Evolutionary conservation across 2,113 vertebrate genomes (phyloP), one percentile per base, ranked within the genome.

Genomic region (Narcine bancroftii): DNA sequence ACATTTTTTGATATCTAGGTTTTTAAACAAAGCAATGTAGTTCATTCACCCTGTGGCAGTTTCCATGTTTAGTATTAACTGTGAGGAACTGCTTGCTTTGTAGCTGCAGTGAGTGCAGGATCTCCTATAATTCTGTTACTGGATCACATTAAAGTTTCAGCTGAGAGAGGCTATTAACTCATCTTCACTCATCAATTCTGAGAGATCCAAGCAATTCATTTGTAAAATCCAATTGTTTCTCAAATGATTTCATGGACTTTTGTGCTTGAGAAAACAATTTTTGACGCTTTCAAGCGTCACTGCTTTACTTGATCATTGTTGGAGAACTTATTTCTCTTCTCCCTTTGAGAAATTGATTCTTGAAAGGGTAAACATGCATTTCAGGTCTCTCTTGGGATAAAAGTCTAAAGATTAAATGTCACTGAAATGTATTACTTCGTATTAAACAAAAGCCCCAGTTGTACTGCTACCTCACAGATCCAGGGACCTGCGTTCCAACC

Each of bases 181-280:
- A 53, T 33, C 29, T n/a, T 83, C 50, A 53, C 33, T 53, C 47
- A 21, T 87, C 53, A 6, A 60, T 39, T n/a, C 81, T 21, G 53
- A 60, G 53, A 87, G 29, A 63, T 87, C 45, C 81, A 87, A 36
- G 53, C 50, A 56, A 60, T 0, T 11, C 50, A 50, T 19, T 85
- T 85, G 50, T 63, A 87, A 87, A 87, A 87, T 87, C n/a, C 53
- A 63, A 87, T 87, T 87, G 81, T 87, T 87, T 87, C 33, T 87
- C 56, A 87, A 87, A 87, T 87, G 53, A 87, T 87, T 87, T 60
- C 33, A 60, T 33, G 53, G 81, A 36, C 60, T n/a, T 50, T 87
- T 56, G 17, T 60, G 29, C 81, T 60, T 87, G 81, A 36, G 81
- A 87, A 87, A 87, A 87, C 60, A 60, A 87, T 87, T 87, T 53